These are phyloP conservation scores for Balearica regulorum DNA, from an alignment of 2,797 vertebrate species.

Conservation along the genomic window DNA sequence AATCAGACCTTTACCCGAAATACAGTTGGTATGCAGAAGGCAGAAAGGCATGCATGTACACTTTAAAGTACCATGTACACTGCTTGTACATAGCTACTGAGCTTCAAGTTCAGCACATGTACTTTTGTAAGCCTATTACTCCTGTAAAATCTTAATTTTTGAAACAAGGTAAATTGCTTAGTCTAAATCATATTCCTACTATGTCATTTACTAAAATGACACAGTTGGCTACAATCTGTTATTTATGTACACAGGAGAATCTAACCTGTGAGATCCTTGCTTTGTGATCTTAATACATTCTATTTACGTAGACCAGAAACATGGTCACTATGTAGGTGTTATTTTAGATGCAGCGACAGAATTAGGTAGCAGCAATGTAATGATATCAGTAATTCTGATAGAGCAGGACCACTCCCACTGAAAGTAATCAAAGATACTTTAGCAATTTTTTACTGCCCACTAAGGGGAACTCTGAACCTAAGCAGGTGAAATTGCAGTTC, in stretches of 20 bases:
- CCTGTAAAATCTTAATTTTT: neutral
- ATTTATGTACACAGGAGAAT: neutral
- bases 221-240: neutral
- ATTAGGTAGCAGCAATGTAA: neutral
- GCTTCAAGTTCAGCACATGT: neutral
- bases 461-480: neutral
- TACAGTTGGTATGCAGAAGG: neutral
- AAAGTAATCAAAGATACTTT: neutral
- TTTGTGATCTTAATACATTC: neutral
- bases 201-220: neutral
- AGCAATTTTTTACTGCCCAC: neutral
- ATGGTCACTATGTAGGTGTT: neutral
- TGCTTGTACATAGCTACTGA: neutral
- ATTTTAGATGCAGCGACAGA: neutral
- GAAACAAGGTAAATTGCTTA: neutral
- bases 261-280: neutral
- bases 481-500: neutral
- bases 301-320: neutral
- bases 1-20: neutral
- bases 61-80: neutral
- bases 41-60: neutral
- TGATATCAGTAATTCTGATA: neutral
- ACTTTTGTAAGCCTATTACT: neutral
- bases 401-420: neutral
- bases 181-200: neutral